phyloP scores from a whole-genome alignment of 92 coral and sea anemone genomes.

The Actinostola sp. region DNA sequence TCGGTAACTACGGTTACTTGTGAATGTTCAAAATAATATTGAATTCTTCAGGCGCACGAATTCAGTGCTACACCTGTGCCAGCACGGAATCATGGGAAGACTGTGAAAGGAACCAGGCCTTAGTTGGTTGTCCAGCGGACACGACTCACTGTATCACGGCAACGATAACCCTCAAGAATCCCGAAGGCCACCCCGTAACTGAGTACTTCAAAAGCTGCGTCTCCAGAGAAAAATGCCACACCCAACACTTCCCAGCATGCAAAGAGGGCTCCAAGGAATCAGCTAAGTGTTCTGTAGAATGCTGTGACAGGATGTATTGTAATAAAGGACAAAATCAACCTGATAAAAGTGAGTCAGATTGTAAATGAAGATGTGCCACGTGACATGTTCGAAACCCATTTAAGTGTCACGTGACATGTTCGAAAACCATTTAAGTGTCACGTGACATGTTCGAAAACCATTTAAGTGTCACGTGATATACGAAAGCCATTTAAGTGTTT shows the following conservation, averaged over 20 bases:
- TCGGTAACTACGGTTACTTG: no score
- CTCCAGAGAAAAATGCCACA: conserved; percentile 3
- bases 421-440: no score
- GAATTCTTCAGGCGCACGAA: no score
- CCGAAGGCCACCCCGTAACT: conserved; percentile 2
- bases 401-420: no score
- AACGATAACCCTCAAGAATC: conserved; percentile 11
- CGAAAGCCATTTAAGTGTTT: no score
- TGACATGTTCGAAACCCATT: no score
- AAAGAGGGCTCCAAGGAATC: conserved; percentile 7
- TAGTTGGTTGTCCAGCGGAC: conserved; percentile 42
- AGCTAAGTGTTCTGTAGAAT: conserved; percentile 17
- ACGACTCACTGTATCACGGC: conserved; percentile 43
- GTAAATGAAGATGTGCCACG: no score
- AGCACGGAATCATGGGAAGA: conserved; percentile 58
- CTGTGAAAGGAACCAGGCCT: conserved; percentile 47
- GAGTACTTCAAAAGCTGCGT: conserved; percentile 38
- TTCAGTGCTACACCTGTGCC: conserved; percentile 56
- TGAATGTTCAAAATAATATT: no score
- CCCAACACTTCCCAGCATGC: conserved; percentile 19
- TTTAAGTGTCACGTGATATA: no score
- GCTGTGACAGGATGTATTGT: conserved; percentile 17
- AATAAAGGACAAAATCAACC: neutral
- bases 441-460: no score
- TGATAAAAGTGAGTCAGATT: neutral